Base-by-base conservation (phyloP, 2,888 invertebrate genomes). In the Dermolepida albohirtum region DNA sequence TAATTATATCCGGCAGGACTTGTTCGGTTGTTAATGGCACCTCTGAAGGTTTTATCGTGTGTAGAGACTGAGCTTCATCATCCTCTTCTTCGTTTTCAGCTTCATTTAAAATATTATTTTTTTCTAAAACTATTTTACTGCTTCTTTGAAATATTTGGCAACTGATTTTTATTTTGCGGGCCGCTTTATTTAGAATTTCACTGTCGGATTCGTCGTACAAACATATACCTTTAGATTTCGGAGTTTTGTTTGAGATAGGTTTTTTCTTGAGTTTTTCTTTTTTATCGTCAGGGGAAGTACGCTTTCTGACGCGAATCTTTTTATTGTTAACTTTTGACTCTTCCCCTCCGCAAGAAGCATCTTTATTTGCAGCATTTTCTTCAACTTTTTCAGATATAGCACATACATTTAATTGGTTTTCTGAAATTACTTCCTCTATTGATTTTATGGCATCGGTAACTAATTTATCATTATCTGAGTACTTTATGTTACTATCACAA, bases 61-160 rank as follows among this genome's bases (percentile, higher is more conserved):
- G 4, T 34, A 22, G 34, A 11, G 50, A 40, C 12, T 47, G 34
- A 34, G 34, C n/a, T 2, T 41, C 34, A 14, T 59, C 57, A 16
- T 68, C 59, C 29, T 67, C 66, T n/a, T 66, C 67, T 14, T 62
- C 68, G 12, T 51, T 44, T 59, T 55, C 14, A n/a, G 52, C 27
- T 27, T 64, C 52, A 10, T 44, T 17, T 6, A 54, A 44, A 8
- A 27, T 54, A n/a, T 17, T 54, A n/a, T 40, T 54, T 16, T 64
- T 68, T 5, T 68, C 64, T 29, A 44, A 47, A 7, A 49, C 47
- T 29, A 57, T 51, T 66, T 69, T 69, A 34, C 62, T 66, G 12
- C 65, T 69, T 27, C 49, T 66, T 14, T 66, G 69, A 63, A 69
- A 69, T 43, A 69, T 69, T 27, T 65, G 62, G 14, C 66, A 66